Evolutionary conservation across 2,888 invertebrate species (phyloP).

Genomic region (Cephus sareptanus): DNA sequence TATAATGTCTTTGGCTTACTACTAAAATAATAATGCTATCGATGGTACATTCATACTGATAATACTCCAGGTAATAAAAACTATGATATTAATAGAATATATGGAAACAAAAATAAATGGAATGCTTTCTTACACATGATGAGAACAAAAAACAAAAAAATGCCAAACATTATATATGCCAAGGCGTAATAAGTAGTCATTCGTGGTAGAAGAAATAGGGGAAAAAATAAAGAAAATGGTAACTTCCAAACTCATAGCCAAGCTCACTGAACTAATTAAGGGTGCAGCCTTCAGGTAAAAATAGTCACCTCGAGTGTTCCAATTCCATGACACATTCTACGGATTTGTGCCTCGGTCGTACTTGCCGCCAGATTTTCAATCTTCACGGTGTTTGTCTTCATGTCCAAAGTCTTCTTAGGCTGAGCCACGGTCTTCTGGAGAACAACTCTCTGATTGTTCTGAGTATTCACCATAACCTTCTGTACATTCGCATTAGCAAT

Average conservation of each 20-base stretch:
- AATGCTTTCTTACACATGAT: not conserved
- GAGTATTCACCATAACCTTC: constrained; percentile 37
- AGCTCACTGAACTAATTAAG: not conserved
- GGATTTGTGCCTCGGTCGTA: constrained; percentile 66
- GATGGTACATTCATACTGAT: not conserved
- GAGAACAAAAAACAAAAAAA: not conserved
- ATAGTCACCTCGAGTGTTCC: constrained; percentile 68
- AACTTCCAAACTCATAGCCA: not conserved
- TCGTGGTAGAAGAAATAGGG: not conserved
- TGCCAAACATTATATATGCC: not conserved
- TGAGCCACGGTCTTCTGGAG: constrained; percentile 37
- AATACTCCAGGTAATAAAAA: not conserved
- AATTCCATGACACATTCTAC: constrained; percentile 67
- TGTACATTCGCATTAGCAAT: constrained; percentile 24
- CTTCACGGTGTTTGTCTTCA: constrained; percentile 64
- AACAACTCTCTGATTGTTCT: constrained; percentile 47
- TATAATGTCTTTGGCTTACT: not conserved
- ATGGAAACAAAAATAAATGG: not conserved
- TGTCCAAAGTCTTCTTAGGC: constrained; percentile 34
- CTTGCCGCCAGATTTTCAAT: constrained; percentile 68
- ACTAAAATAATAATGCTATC: not conserved
- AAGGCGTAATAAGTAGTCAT: not conserved
- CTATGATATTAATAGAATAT: not conserved
- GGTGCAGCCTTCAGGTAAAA: constrained; percentile 40
- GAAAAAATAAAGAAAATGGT: not conserved